Percentiles rank a stretch among this genome's conserved stretches.
phyloP scores from a whole-genome alignment of 1,140 invertebrate species.

The Aplysia californica region DNA sequence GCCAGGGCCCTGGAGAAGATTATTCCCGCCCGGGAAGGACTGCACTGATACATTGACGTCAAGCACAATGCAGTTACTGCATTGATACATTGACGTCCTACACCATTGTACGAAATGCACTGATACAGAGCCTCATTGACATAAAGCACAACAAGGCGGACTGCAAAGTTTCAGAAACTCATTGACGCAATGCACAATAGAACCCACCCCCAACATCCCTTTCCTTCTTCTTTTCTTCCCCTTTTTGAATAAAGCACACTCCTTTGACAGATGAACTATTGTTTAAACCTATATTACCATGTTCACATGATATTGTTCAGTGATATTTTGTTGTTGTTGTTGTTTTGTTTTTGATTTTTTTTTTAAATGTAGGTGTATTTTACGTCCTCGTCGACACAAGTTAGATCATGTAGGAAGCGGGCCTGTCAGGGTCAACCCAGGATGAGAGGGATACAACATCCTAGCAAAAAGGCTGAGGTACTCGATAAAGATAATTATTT shows the following conservation, averaged over 20 bases:
- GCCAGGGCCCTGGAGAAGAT: slow-evolving; percentile 43
- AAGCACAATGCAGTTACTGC: background rate
- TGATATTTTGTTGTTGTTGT: too few species aligned
- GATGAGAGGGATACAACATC: background rate
- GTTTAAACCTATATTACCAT: too few species aligned
- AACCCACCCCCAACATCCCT: background rate
- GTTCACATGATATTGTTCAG: too few species aligned
- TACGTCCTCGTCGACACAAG: background rate
- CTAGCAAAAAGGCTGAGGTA: background rate
- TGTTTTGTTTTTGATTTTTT: too few species aligned
- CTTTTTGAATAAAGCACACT: too few species aligned
- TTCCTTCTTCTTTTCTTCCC: too few species aligned
- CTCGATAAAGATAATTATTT: background rate
- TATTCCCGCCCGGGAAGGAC: background rate
- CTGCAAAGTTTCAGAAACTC: background rate
- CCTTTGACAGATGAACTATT: too few species aligned
- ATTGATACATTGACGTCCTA: background rate
- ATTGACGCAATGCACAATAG: background rate
- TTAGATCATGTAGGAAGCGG: background rate
- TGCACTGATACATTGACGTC: background rate
- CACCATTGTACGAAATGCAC: background rate
- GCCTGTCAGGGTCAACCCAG: background rate
- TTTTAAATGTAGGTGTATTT: background rate
- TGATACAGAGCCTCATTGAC: background rate
- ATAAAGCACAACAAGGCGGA: background rate